phyloP scores from a whole-genome alignment of 2,113 vertebrate species.

The Oxyura jamaicensis region DNA sequence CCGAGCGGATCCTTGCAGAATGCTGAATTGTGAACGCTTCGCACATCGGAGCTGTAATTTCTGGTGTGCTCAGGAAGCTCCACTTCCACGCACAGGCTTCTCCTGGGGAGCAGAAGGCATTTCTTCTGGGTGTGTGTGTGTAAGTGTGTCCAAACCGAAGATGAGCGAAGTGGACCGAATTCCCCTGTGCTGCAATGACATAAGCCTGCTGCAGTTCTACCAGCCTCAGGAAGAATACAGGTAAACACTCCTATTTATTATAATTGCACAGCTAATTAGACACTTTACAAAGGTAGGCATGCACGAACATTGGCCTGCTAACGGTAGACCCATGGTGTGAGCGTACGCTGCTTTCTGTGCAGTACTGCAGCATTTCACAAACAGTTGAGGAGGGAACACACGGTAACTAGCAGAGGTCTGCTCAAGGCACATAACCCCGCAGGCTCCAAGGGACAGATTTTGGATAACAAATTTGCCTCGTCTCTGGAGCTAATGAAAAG shows the following conservation, averaged over 20 bases:
- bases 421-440: neutral
- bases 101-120: neutral
- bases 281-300: neutral
- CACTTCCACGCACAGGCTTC: neutral
- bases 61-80: neutral
- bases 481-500: neutral
- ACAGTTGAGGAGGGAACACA: neutral
- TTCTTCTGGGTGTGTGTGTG: neutral
- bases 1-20: neutral
- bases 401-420: neutral
- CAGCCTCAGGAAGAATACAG: fast-evolving
- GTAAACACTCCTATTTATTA: neutral
- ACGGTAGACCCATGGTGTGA: fast-evolving
- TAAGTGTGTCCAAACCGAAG: neutral
- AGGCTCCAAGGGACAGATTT: neutral
- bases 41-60: neutral
- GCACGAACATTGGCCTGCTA: neutral
- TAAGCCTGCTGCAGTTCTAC: neutral
- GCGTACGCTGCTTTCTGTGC: neutral
- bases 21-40: neutral
- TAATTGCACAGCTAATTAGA: neutral
- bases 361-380: neutral
- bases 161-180: neutral
- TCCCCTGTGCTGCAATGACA: neutral
- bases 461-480: fast-evolving